phyloP scores from a whole-genome alignment of 1,140 invertebrate species.

The Ips typographus region DNA sequence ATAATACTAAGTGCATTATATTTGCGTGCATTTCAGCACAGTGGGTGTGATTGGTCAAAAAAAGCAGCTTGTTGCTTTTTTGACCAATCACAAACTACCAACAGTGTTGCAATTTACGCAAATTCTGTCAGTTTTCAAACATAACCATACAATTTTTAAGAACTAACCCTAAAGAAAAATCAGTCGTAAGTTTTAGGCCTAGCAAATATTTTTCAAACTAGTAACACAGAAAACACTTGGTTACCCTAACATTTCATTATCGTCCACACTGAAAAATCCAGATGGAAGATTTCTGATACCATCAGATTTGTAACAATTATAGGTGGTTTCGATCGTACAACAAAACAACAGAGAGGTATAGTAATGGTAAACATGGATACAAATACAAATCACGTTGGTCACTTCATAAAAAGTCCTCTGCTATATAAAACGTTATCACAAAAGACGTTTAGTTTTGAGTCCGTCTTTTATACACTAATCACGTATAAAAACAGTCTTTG shows the following conservation, averaged over 20 bases:
- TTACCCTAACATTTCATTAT: too few relatives aligned
- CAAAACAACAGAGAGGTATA: background rate
- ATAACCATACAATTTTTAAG: background rate
- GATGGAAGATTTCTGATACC: too few relatives aligned
- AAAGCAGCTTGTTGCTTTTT: too few relatives aligned
- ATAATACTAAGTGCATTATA: too few relatives aligned
- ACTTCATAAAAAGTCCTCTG: background rate
- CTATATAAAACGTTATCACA: conserved; percentile 2
- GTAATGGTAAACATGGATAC: background rate
- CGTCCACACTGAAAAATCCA: too few relatives aligned
- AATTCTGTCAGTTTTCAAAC: too few relatives aligned
- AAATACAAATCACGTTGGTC: background rate
- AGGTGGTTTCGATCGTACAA: background rate
- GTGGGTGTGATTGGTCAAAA: too few relatives aligned
- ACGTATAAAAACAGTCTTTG: background rate
- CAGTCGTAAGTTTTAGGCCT: conserved; percentile 7
- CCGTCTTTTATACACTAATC: background rate
- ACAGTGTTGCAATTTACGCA: too few relatives aligned
- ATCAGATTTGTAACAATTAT: too few relatives aligned
- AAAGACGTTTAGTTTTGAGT: background rate
- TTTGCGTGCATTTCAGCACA: too few relatives aligned
- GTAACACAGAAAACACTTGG: background rate
- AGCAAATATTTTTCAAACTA: background rate
- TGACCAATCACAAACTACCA: too few relatives aligned
- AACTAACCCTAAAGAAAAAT: conserved; percentile 5